Conservation (phyloP, 37 sponge, comb jelly and placozoan species). For the Crambe crambe region DNA sequence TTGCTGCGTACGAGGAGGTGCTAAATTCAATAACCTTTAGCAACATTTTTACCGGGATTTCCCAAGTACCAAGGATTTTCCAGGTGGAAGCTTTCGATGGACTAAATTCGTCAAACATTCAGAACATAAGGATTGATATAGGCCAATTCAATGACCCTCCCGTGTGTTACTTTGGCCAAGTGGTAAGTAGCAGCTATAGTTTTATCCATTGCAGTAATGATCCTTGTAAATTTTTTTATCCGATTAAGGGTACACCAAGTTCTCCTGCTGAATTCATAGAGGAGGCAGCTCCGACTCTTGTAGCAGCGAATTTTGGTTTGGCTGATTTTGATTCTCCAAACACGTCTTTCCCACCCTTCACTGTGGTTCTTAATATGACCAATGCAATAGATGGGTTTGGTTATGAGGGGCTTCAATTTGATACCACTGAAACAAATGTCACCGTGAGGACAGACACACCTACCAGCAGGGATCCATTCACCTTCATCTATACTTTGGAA, state of each 20-base stretch:
- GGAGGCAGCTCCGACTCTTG: conserved; percentile 14
- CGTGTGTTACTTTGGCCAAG: conserved; percentile 49
- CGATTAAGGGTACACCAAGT: conserved; percentile 9
- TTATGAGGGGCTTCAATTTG: conserved; percentile 14
- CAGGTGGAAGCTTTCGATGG: conserved; percentile 58
- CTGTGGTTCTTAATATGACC: conserved; percentile 4
- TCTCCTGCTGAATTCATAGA: conserved; percentile 3
- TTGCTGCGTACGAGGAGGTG: conserved; percentile 17
- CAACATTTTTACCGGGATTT: conserved; percentile 35
- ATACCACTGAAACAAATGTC: conserved; percentile 12
- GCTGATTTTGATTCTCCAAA: conserved; percentile 37
- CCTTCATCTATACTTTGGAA: not conserved
- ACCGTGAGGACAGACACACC: not conserved
- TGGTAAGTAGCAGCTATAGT: not conserved
- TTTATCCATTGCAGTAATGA: not conserved
- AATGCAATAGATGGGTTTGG: conserved; percentile 21
- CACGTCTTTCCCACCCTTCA: not conserved
- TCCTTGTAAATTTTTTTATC: not conserved
- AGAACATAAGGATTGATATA: conserved; percentile 20
- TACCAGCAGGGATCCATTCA: not conserved
- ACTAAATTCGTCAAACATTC: not conserved
- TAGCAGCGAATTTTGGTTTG: conserved; percentile 35
- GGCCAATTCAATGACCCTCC: conserved; percentile 52
- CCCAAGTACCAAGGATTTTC: conserved; percentile 15
- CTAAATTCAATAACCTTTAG: conserved; percentile 35